A percentile compares a stretch with the other conserved stretches of the same genome.
phyloP scores from a whole-genome alignment of 2,113 vertebrate genomes.

The Nyctereutes procyonoides region DNA sequence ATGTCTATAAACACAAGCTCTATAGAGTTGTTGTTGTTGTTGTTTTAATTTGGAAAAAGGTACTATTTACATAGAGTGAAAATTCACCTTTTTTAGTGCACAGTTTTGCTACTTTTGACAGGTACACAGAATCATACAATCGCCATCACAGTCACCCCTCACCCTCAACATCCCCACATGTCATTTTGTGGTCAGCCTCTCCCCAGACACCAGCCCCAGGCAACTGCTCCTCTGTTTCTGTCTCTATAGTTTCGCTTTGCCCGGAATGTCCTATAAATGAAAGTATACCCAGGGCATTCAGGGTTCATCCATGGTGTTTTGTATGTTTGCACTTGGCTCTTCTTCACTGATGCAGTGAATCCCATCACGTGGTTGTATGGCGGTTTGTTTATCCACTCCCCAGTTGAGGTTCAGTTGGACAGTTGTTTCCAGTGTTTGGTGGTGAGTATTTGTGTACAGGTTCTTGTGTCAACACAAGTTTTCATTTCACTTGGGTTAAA shows the following conservation, averaged over 20 bases:
- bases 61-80: neutral
- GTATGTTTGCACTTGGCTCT: rapidly evolving
- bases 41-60: neutral
- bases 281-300: rapidly evolving
- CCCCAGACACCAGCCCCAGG: no score
- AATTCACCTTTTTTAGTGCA: neutral
- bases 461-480: neutral
- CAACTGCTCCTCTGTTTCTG: neutral
- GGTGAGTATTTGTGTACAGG: neutral
- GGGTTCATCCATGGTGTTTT: neutral
- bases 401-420: neutral
- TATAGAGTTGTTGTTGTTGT: neutral
- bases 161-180: rapidly evolving
- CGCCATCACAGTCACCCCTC: rapidly evolving
- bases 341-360: rapidly evolving
- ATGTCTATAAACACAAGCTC: neutral
- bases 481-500: neutral
- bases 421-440: neutral
- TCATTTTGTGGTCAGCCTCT: neutral
- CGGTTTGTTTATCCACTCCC: neutral
- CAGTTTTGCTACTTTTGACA: neutral
- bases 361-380: rapidly evolving
- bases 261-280: neutral
- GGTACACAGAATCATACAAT: no score
- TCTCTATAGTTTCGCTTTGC: neutral